A percentile compares a stretch with the other conserved stretches of the same genome.
Conservation (phyloP, 2,113 vertebrate species). For the Natator depressus region DNA sequence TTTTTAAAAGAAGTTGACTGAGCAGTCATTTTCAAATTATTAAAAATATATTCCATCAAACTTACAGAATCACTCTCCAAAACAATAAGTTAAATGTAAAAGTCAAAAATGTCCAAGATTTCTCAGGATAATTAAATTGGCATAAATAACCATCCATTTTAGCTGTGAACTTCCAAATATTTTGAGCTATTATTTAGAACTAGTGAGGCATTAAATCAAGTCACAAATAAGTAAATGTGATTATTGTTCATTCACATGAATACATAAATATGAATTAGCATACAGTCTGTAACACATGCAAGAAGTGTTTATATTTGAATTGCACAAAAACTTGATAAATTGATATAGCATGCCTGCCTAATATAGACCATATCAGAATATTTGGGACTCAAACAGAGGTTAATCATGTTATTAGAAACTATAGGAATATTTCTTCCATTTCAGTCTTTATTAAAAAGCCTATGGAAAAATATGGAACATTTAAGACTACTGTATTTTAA, state of each 20-base stretch:
- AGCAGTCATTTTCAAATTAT: background rate
- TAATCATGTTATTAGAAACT: background rate
- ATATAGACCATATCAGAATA: background rate
- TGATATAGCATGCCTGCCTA: background rate
- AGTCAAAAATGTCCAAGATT: background rate
- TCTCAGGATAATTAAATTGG: background rate
- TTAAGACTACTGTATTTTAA: background rate
- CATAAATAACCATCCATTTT: background rate
- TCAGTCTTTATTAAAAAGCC: background rate
- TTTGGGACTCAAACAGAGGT: background rate
- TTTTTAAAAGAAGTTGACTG: rapidly evolving
- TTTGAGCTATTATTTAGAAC: background rate
- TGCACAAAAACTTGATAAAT: background rate
- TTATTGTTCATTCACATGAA: background rate
- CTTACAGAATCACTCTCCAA: background rate
- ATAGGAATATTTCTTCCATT: background rate
- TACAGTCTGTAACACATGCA: background rate
- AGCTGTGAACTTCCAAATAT: background rate
- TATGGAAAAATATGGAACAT: background rate
- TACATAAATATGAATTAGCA: background rate
- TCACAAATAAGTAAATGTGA: background rate
- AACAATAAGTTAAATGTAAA: background rate
- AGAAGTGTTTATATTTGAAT: background rate
- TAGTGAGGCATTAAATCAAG: background rate
- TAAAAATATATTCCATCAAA: background rate